These are phyloP conservation scores for Mustelus asterias DNA, from an alignment of 2,113 vertebrate species.

Conservation along the genomic window DNA sequence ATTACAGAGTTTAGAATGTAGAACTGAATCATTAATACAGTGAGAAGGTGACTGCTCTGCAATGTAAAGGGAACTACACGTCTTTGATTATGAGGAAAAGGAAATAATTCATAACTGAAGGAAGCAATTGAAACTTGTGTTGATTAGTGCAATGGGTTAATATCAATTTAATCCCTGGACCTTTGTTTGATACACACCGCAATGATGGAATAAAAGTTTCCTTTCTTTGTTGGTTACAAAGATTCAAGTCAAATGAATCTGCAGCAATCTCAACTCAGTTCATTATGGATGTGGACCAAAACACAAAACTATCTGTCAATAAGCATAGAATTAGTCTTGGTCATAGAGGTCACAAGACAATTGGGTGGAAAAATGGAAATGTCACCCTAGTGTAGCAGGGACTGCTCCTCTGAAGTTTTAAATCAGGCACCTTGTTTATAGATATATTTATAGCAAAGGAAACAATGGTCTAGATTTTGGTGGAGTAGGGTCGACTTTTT, in stretches of 20 bases:
- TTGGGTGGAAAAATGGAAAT: not conserved
- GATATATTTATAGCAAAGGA: not conserved
- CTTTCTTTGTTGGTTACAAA: not conserved
- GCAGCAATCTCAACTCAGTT: not conserved
- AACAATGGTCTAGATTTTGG: not conserved
- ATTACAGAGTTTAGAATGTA: not conserved
- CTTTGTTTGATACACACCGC: not conserved
- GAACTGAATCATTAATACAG: not conserved
- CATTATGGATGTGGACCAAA: not conserved
- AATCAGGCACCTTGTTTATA: not conserved
- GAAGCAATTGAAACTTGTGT: not conserved
- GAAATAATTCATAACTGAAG: not conserved
- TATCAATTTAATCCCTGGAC: not conserved
- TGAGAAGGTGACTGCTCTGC: not conserved
- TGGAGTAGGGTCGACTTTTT: not conserved
- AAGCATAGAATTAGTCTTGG: not conserved
- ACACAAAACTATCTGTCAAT: not conserved
- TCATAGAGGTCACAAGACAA: not conserved
- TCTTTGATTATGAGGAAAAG: constrained; percentile 14
- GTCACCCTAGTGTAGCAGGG: not conserved
- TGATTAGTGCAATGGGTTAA: not conserved
- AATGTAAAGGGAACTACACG: not conserved
- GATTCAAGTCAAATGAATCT: not conserved
- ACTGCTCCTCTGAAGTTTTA: not conserved
- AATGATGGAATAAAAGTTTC: not conserved